Conservation (phyloP, 2,113 vertebrate genomes). For the Marmota monax region DNA sequence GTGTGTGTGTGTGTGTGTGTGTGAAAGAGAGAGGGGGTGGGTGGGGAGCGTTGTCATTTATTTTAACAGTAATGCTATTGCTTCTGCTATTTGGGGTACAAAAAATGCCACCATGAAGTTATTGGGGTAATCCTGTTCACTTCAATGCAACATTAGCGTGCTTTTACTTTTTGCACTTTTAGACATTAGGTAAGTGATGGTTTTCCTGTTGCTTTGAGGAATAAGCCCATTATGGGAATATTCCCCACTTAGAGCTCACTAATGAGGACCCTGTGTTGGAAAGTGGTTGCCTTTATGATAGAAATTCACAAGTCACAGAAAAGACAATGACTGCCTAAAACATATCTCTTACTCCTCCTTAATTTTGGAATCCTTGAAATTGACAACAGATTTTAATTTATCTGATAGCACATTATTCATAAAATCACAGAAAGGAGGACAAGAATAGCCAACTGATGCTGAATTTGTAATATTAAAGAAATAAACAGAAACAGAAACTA, state of each 20-base stretch:
- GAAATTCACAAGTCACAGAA: not conserved
- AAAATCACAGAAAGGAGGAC: not conserved
- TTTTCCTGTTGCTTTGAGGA: not conserved
- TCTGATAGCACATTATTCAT: not conserved
- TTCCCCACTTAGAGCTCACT: not conserved
- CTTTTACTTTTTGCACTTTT: rapidly evolving
- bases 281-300: not conserved
- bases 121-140: not conserved
- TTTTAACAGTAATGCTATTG: not conserved
- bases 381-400: not conserved
- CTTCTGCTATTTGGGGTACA: not conserved
- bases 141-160: not conserved
- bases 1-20: too few species aligned
- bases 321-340: not conserved
- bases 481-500: not conserved
- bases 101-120: not conserved
- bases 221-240: not conserved
- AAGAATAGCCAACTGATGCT: not conserved
- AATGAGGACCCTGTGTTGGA: not conserved
- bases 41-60: not conserved
- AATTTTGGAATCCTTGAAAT: not conserved
- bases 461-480: not conserved
- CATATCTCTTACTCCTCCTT: not conserved
- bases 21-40: too few species aligned
- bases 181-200: not conserved